These are phyloP conservation scores for Epizoanthus fatuus DNA, from an alignment of 92 coral and sea anemone species.

Conservation along the genomic window DNA sequence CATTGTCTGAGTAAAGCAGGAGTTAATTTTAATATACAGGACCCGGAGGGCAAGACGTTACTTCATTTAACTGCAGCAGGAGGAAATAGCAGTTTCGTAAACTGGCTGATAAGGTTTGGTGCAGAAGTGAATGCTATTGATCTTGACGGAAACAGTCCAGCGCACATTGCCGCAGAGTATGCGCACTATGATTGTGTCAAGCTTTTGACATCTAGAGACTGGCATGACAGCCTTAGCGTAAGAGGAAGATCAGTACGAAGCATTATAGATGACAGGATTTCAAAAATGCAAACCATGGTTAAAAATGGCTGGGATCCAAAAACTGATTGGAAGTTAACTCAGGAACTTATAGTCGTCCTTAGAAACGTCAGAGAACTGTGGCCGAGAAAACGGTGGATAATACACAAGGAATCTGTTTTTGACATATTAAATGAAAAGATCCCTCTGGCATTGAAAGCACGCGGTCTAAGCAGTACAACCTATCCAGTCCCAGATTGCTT, in stretches of 20 bases:
- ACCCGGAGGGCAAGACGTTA: constrained; percentile 31
- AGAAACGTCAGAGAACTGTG: not conserved
- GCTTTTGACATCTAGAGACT: not conserved
- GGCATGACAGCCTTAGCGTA: not conserved
- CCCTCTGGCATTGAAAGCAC: not conserved
- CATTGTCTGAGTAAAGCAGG: not conserved
- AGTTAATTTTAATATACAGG: constrained; percentile 29
- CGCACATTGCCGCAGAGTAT: constrained; percentile 38
- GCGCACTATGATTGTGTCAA: constrained; percentile 28
- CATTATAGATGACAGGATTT: constrained; percentile 6
- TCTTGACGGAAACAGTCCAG: constrained; percentile 50
- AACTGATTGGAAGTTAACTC: not conserved
- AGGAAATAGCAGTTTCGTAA: constrained; percentile 20
- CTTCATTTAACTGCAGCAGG: constrained; percentile 45
- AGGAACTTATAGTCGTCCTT: not conserved
- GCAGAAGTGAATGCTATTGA: constrained; percentile 27
- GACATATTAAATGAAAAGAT: not conserved
- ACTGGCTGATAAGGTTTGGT: constrained; percentile 6
- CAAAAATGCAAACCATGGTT: not conserved
- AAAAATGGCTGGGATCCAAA: not conserved
- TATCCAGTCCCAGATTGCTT: constrained; percentile 5
- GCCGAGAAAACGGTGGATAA: not conserved
- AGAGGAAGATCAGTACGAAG: not conserved
- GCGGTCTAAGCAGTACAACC: not conserved
- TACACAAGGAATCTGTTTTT: not conserved